A percentile compares a stretch with the other conserved stretches of the same genome.
Evolutionary conservation across 2,113 vertebrate species (phyloP).

Genomic region (Marcusenius ussheri): DNA sequence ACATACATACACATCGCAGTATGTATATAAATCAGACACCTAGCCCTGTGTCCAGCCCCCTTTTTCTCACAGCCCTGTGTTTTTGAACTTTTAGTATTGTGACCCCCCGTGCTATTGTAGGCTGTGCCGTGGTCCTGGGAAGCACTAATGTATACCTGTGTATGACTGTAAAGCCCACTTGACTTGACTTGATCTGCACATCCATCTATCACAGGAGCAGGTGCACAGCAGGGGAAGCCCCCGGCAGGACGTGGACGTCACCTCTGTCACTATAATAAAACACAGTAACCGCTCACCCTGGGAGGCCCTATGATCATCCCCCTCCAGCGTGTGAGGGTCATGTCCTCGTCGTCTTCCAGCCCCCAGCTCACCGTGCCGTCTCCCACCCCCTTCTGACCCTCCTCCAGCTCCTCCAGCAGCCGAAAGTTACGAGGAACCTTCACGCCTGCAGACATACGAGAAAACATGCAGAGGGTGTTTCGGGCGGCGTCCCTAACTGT

Average conservation of each 20-base stretch:
- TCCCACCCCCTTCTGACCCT: conserved; percentile 91
- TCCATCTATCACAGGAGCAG: background rate
- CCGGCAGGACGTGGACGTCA: background rate
- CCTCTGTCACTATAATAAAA: background rate
- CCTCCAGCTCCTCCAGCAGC: conserved; percentile 93
- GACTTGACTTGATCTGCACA: background rate
- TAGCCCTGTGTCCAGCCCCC: background rate
- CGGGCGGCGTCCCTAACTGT: background rate
- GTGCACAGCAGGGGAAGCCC: background rate
- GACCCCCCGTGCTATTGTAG: background rate
- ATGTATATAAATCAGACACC: background rate
- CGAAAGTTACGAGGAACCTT: conserved; percentile 98
- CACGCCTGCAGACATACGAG: conserved; percentile 61
- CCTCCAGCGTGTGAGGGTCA: conserved; percentile 87
- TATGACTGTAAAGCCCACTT: background rate
- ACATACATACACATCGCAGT: background rate
- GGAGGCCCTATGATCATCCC: conserved; percentile 93
- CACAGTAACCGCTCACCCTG: conserved; percentile 66
- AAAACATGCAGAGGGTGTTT: background rate
- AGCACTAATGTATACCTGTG: background rate
- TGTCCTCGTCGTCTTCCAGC: conserved; percentile 94
- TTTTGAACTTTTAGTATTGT: background rate
- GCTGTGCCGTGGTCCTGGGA: background rate
- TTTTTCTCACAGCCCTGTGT: background rate
- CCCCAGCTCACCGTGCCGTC: conserved; percentile 97